Evolutionary conservation across 1,140 invertebrate species (phyloP).

Genomic region (Papilio dardanus): DNA sequence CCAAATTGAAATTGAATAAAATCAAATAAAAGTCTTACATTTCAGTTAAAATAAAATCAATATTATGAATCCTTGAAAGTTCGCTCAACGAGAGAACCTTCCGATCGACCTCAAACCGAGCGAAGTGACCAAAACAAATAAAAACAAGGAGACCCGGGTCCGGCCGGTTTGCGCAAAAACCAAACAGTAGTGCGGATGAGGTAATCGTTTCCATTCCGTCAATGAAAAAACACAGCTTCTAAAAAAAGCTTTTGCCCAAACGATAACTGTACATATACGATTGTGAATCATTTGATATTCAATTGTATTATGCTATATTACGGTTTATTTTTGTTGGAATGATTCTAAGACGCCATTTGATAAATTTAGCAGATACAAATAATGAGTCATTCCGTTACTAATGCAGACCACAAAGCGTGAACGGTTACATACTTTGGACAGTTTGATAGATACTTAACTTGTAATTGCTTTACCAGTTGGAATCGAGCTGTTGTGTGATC

Average conservation of each 20-base stretch:
- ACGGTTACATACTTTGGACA: constrained; percentile 31
- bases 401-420: constrained; percentile 56
- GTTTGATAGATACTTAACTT: constrained; percentile 23
- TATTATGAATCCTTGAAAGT: constrained; percentile 19
- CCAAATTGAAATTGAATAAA: too few relatives aligned
- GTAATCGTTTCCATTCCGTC: constrained; percentile 61
- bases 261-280: constrained; percentile 50
- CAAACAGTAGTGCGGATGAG: constrained; percentile 60
- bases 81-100: constrained; percentile 41
- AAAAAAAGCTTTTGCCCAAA: constrained; percentile 51
- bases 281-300: constrained; percentile 39
- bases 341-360: constrained; percentile 46
- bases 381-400: constrained; percentile 62
- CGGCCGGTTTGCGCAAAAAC: constrained; percentile 51
- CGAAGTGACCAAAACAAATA: constrained; percentile 53
- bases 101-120: constrained; percentile 52
- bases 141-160: constrained; percentile 49
- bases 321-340: constrained; percentile 38
- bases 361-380: constrained; percentile 53
- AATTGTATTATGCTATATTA: constrained; percentile 28
- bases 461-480: constrained; percentile 21
- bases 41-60: constrained; percentile 11
- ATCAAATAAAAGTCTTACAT: too few relatives aligned
- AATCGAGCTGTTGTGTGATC: neutral
- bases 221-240: constrained; percentile 63